Percentiles rank a stretch among this genome's conserved stretches.
These are phyloP conservation scores for Halichondria panicea DNA, from an alignment of 37 sponge, comb jelly and placozoan species.

Conservation along the genomic window DNA sequence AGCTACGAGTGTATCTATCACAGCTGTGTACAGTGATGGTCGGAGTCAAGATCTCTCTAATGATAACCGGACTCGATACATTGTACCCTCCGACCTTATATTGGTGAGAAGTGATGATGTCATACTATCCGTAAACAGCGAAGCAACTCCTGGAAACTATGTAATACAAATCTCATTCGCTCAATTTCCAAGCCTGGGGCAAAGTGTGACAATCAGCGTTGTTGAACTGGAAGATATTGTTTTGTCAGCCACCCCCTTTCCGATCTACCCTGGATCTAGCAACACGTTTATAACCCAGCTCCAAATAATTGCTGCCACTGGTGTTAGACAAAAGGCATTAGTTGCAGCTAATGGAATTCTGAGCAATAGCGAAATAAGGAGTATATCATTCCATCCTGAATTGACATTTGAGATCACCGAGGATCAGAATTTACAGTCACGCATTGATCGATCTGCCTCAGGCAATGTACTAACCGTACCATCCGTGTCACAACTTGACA, in stretches of 20 bases:
- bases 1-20: slow-evolving; percentile 2
- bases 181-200: slow-evolving; percentile 30
- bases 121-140: background rate
- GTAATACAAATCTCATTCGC: slow-evolving; percentile 34
- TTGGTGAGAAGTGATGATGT: slow-evolving; percentile 1
- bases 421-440: no score
- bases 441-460: no score
- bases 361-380: slow-evolving; percentile 34
- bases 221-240: slow-evolving; percentile 23
- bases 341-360: slow-evolving; percentile 24
- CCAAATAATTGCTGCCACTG: slow-evolving; percentile 32
- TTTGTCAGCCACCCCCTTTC: slow-evolving; percentile 47
- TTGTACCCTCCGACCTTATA: background rate
- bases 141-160: slow-evolving; percentile 13
- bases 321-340: slow-evolving; percentile 24
- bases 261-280: slow-evolving; percentile 51
- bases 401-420: background rate
- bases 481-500: background rate
- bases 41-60: slow-evolving; percentile 23
- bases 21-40: slow-evolving; percentile 24
- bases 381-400: slow-evolving; percentile 27
- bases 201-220: slow-evolving; percentile 19
- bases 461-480: slow-evolving; percentile 15
- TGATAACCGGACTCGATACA: slow-evolving; percentile 39
- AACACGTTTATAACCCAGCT: slow-evolving; percentile 13